Evolutionary conservation across 2,888 invertebrate genomes (phyloP), one percentile per base, ranked within the genome.

Genomic region (Nebria salina): DNA sequence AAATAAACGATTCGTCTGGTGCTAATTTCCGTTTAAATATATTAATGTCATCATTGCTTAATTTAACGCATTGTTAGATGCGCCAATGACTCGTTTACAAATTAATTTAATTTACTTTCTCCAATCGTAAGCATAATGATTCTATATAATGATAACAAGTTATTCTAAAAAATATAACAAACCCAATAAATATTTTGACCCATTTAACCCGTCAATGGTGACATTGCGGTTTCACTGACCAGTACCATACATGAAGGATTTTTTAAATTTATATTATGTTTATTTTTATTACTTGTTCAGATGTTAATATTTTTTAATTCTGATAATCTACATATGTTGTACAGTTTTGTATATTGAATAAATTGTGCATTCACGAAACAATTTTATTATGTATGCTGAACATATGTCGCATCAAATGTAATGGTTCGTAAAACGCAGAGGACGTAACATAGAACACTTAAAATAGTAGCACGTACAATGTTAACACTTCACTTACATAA

Each of bases 401-500:
- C 54, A 54, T 13, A 7, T 54, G 54, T 54, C 54, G 8, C 54
- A 54, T 54, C 54, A 13, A 11, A 54, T 54, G 54, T 54, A 54
- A 54, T 54, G 54, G 54, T 11, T 11, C 54, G 54, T 54, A 54
- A 54, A 54, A 54, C 54, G 54, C 13, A 54, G 5, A 54, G 54
- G 54, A 54, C 54, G 54, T 54, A 54, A 54, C 54, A 54, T 54
- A 54, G 54, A 54, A 54, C 54, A 54, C 54, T 70, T 70, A 25
- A 70, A 70, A 70, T 70, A 70, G 15, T 70, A 70, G 13, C 70
- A 70, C 70, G 70, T 70, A 26, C 13, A 54, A 20, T 34, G 26
- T 70, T 66, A 20, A 66, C 66, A 25, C 66, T 66, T 13, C 66
- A 13, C 26, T 70, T 25, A 70, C 70, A 70, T 70, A 70, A 77